Evolutionary conservation across 2,888 invertebrate genomes (phyloP).

Genomic region (Ornithoptera alexandrae): DNA sequence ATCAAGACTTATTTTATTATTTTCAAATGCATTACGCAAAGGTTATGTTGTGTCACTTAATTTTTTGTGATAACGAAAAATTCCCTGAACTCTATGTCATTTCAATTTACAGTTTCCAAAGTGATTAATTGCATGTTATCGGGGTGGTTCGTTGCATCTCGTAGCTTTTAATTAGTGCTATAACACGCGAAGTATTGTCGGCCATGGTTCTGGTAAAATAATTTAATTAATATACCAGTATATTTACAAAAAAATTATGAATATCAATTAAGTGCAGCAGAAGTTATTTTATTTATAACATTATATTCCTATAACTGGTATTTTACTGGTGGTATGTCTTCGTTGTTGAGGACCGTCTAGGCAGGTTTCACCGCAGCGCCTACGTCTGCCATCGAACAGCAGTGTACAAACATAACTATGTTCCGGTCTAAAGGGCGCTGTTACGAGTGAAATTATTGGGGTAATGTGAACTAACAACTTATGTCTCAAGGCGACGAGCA

Average conservation of each 20-base stretch:
- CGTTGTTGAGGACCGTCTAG: too few species aligned
- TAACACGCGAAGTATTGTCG: constrained; percentile 2
- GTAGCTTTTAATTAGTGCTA: constrained; percentile 27
- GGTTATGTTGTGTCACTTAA: neutral
- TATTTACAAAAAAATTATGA: neutral
- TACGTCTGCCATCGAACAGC: too few species aligned
- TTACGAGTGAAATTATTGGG: too few species aligned
- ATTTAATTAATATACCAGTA: constrained; percentile 11
- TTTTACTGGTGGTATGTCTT: too few species aligned
- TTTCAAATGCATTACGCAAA: too few species aligned
- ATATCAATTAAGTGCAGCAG: neutral
- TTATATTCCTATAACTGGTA: too few species aligned
- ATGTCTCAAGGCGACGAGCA: too few species aligned
- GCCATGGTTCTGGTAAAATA: constrained; percentile 1
- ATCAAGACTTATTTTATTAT: too few species aligned
- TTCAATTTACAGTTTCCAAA: constrained; percentile 19
- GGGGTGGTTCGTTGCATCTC: constrained; percentile 13
- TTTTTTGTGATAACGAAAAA: constrained; percentile 3
- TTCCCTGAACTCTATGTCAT: neutral
- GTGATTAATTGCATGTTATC: constrained; percentile 27
- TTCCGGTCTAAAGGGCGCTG: too few species aligned
- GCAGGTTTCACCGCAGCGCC: too few species aligned
- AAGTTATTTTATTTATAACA: neutral
- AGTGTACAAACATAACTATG: too few species aligned
- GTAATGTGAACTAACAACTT: too few species aligned